Evolutionary conservation across 1,140 invertebrate species (phyloP).

Genomic region (Phenacoccus solenopsis): DNA sequence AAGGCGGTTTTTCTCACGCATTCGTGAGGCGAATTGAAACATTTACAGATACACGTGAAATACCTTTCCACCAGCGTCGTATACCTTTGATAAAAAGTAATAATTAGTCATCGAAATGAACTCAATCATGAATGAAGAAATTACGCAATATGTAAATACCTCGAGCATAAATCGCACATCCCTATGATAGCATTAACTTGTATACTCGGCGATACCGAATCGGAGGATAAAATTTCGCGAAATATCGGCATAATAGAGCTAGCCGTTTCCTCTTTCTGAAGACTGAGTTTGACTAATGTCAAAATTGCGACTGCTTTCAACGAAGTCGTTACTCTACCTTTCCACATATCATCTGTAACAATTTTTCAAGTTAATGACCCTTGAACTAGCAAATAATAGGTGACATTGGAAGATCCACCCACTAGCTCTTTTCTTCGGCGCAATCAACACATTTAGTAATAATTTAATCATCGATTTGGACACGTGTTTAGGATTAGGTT

Average conservation of each 20-base stretch:
- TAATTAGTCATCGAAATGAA: too few species aligned
- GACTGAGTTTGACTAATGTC: slow-evolving; percentile 39
- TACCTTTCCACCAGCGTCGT: neutral
- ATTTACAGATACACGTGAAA: neutral
- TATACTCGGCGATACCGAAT: neutral
- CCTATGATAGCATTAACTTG: slow-evolving; percentile 5
- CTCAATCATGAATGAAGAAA: neutral
- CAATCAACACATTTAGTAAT: neutral
- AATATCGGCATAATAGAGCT: slow-evolving; percentile 39
- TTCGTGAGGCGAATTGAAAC: slow-evolving; percentile 6
- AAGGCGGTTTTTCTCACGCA: neutral
- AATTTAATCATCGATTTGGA: slow-evolving; percentile 20
- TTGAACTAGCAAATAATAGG: too few species aligned
- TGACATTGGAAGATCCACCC: too few species aligned
- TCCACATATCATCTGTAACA: slow-evolving; percentile 23
- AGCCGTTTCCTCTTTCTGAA: slow-evolving; percentile 40
- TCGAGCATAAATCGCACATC: slow-evolving; percentile 1
- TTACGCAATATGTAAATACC: neutral
- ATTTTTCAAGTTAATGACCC: too few species aligned
- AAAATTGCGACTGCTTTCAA: slow-evolving; percentile 29
- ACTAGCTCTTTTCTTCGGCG: neutral
- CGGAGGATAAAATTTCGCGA: slow-evolving; percentile 34
- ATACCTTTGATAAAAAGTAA: neutral
- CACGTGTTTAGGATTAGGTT: slow-evolving; percentile 30
- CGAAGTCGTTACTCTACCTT: slow-evolving; percentile 18